Conservation (phyloP, 2,797 vertebrate species). For the Danio aesculapii region DNA sequence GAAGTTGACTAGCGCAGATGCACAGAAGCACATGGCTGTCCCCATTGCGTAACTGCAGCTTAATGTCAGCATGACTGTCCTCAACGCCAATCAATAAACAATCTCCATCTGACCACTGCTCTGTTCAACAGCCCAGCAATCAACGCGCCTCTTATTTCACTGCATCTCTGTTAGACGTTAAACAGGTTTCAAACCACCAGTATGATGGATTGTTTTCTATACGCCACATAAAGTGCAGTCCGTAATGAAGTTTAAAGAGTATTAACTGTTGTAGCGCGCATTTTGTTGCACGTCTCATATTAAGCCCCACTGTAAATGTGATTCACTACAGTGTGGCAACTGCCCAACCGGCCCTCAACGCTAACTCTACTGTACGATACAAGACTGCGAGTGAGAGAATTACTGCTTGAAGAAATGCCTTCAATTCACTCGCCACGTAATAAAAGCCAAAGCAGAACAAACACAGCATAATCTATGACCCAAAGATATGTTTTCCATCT, state of each 20-base stretch:
- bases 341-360: constrained; percentile 36
- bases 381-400: constrained; percentile 30
- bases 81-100: constrained; percentile 56
- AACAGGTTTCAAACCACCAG: neutral
- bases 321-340: constrained; percentile 18
- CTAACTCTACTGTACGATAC: constrained; percentile 35
- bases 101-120: constrained; percentile 19
- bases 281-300: neutral
- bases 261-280: neutral
- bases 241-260: constrained; percentile 2
- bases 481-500: constrained; percentile 7
- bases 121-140: constrained; percentile 13
- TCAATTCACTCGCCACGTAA: constrained; percentile 38
- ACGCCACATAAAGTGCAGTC: neutral
- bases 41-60: constrained; percentile 1
- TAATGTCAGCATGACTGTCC: constrained; percentile 20
- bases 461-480: constrained; percentile 19
- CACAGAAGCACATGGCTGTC: constrained; percentile 14
- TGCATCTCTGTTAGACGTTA: neutral
- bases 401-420: constrained; percentile 20
- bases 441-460: constrained; percentile 22
- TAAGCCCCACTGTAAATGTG: constrained; percentile 15
- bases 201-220: neutral
- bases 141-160: constrained; percentile 6
- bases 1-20: neutral